phyloP scores from a whole-genome alignment of 2,797 vertebrate species.

The Pempheris klunzingeri region DNA sequence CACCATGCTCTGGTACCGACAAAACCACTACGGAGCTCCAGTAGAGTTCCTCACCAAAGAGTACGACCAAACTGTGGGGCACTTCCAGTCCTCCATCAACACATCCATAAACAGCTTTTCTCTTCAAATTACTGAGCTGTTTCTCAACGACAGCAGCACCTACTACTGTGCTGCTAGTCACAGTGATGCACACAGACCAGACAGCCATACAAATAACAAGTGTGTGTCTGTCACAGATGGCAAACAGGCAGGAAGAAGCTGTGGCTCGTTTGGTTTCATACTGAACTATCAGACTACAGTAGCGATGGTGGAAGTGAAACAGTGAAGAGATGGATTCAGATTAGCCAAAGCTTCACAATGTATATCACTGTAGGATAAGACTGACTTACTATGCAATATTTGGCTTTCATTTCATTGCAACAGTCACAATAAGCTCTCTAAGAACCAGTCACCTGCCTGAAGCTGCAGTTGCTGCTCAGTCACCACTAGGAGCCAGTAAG shows the following conservation, averaged over 20 bases:
- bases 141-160: conserved; percentile 59
- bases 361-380: background rate
- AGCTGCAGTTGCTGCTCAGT: background rate
- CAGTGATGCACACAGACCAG: conserved; percentile 64
- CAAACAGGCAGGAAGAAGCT: conserved; percentile 38
- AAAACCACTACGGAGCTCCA: conserved; percentile 32
- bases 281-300: background rate
- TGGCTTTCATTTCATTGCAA: too few species aligned
- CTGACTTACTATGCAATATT: background rate
- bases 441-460: too few species aligned
- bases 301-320: background rate
- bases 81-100: conserved; percentile 18
- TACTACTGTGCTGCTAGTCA: conserved; percentile 84
- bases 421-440: too few species aligned
- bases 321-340: background rate
- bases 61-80: background rate
- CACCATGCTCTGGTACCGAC: conserved; percentile 80
- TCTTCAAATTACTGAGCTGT: conserved; percentile 59
- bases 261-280: conserved; percentile 42
- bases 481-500: conserved; percentile 45
- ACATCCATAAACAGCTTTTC: conserved; percentile 65
- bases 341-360: background rate
- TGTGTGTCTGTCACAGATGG: fast-evolving
- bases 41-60: conserved; percentile 68
- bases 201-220: conserved; percentile 70